Evolutionary conservation across 2,888 invertebrate genomes (phyloP).

Genomic region (Eupithecia subumbrata): DNA sequence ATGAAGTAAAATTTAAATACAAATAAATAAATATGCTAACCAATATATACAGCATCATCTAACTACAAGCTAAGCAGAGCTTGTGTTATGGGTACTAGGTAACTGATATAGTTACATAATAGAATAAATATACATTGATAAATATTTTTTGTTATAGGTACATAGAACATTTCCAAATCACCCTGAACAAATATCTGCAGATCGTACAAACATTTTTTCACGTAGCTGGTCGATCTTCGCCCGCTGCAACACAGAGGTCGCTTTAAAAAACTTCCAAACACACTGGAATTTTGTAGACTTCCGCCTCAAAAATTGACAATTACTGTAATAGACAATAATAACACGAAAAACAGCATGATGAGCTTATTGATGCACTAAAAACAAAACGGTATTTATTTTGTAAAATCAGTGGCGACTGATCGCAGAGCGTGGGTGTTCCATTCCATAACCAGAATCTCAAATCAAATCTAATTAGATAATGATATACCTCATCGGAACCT

Average conservation of each 20-base stretch:
- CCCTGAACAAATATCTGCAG: too few relatives aligned
- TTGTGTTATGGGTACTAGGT: too few relatives aligned
- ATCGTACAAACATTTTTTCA: too few relatives aligned
- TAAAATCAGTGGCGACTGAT: constrained; percentile 7
- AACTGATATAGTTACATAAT: too few relatives aligned
- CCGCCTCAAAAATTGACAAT: neutral
- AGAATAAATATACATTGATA: too few relatives aligned
- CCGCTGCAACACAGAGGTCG: too few relatives aligned
- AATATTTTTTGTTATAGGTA: too few relatives aligned
- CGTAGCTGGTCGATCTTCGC: too few relatives aligned
- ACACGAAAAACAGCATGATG: neutral
- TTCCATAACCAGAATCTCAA: constrained; percentile 15
- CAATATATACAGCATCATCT: too few relatives aligned
- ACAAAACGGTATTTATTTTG: neutral
- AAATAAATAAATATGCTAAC: too few relatives aligned
- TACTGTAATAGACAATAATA: neutral
- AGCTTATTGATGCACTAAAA: neutral
- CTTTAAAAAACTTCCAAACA: neutral
- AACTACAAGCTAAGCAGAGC: too few relatives aligned
- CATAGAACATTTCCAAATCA: too few relatives aligned
- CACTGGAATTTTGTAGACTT: neutral
- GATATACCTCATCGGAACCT: constrained; percentile 17
- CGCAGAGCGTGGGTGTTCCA: neutral
- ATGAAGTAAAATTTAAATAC: neutral
- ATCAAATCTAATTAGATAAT: constrained; percentile 26